Evolutionary conservation across 2,113 vertebrate genomes (phyloP), one percentile per base, ranked within the genome.

Genomic region (Zosterops borbonicus): DNA sequence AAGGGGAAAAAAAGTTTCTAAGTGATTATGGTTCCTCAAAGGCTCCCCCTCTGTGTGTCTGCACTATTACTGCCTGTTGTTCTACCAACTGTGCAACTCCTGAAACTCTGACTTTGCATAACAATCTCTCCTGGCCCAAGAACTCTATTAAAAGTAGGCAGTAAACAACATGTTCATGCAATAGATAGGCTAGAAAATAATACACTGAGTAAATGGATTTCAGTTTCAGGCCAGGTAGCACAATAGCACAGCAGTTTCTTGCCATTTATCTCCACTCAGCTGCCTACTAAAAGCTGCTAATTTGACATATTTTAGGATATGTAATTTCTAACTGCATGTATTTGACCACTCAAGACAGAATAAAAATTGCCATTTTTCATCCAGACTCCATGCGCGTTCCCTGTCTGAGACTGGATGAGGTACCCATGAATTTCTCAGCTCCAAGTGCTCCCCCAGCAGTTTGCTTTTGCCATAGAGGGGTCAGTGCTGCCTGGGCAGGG

Each of bases 201-300:
- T 13, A 31, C 0, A 68, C 73, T 3, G 12, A 71, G 29, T 18
- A 71, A 73, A 85, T 12, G 29, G 11, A 79, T 82, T 95, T 78
- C 74, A 60, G 8, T 64, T 84, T 91, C 74, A 60, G 44, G 35
- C 47, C 37, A 93, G 28, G n/a, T 42, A 73, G 33, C 1, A 59
- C 31, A 74, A 46, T 7, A 81, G 42, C 14, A 53, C 33, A 76
- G 90, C 44, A 60, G 35, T 71, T 82, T 59, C 62, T 73, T 25
- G 37, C 29, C 25, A 1, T 82, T 82, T 49, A 94, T 56, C 62
- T 85, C 58, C 46, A 58, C 39, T 90, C 46, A 53, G 22, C 27
- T 85, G 50, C 58, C 25, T 62, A 85, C 41, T 63, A 91, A 85
- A 88, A 95, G 35, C 68, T 90, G 27, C 75, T 80, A 58, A 62